phyloP scores from a whole-genome alignment of 2,797 vertebrate species.

The Coregonus sp. region DNA sequence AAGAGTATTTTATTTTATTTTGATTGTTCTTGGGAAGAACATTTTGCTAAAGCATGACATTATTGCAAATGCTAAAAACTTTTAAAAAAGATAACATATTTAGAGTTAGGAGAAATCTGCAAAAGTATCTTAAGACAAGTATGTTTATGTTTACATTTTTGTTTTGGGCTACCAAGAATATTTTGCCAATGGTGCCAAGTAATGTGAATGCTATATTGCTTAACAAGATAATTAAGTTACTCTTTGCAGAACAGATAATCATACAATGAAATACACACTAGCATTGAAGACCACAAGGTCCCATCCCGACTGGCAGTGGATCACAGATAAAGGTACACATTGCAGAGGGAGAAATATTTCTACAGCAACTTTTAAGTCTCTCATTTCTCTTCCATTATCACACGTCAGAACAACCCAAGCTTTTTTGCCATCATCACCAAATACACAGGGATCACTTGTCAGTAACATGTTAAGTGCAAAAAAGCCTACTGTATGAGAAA shows the following conservation, averaged over 20 bases:
- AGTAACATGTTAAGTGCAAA: slow-evolving; percentile 58
- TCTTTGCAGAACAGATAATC: slow-evolving; percentile 91
- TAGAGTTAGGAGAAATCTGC: slow-evolving; percentile 95
- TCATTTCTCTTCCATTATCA: slow-evolving; percentile 24
- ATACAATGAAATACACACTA: slow-evolving; percentile 83
- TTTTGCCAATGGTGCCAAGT: slow-evolving; percentile 99
- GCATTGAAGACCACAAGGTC: slow-evolving; percentile 86
- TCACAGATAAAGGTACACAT: slow-evolving; percentile 66
- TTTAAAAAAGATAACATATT: slow-evolving; percentile 88
- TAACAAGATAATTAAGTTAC: slow-evolving; percentile 88
- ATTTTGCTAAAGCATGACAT: slow-evolving; percentile 99
- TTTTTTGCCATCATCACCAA: slow-evolving; percentile 54
- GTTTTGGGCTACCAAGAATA: slow-evolving; percentile 95
- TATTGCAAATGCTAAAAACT: slow-evolving; percentile 84
- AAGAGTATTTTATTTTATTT: slow-evolving; percentile 99
- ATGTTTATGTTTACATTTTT: slow-evolving; percentile 92
- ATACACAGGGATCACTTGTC: slow-evolving; percentile 44
- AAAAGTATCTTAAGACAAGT: slow-evolving; percentile 91
- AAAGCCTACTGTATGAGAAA: slow-evolving; percentile 56
- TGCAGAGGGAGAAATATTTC: slow-evolving; percentile 57
- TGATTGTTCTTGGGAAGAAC: slow-evolving; percentile 99
- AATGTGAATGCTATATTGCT: slow-evolving; percentile 97
- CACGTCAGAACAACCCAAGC: slow-evolving; percentile 23
- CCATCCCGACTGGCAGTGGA: slow-evolving; percentile 85
- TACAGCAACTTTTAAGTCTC: slow-evolving; percentile 58